Evolutionary conservation across 2,113 vertebrate genomes (phyloP).

Genomic region (Sapayoa aenigma): DNA sequence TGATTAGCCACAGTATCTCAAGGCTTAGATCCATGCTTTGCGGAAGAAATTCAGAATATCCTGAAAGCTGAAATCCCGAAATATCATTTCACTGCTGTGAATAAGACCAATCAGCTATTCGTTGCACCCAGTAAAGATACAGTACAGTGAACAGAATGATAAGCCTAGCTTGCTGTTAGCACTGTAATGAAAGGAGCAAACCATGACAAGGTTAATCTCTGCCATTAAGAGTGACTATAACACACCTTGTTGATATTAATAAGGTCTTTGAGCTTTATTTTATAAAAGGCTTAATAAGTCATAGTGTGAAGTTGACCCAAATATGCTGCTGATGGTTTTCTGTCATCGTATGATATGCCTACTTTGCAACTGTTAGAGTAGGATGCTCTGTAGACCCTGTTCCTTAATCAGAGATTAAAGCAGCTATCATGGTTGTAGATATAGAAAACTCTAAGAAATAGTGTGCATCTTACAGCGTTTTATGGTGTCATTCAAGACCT

Average conservation of each 20-base stretch:
- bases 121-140: slow-evolving; percentile 44
- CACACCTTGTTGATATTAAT: slow-evolving; percentile 68
- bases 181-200: slow-evolving; percentile 51
- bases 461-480: not conserved
- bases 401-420: slow-evolving; percentile 54
- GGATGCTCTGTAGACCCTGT: not conserved
- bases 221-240: slow-evolving; percentile 58
- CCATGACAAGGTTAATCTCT: slow-evolving; percentile 69
- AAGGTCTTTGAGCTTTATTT: slow-evolving; percentile 57
- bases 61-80: slow-evolving; percentile 60
- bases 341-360: slow-evolving; percentile 2
- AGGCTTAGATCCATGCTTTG: slow-evolving; percentile 53
- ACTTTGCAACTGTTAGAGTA: not conserved
- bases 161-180: slow-evolving; percentile 31
- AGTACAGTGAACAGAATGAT: slow-evolving; percentile 31
- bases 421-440: slow-evolving; percentile 11
- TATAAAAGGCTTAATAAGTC: slow-evolving; percentile 63
- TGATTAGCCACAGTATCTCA: slow-evolving; percentile 64
- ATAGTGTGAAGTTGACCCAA: slow-evolving; percentile 45
- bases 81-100: slow-evolving; percentile 59
- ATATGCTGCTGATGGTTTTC: slow-evolving; percentile 41
- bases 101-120: slow-evolving; percentile 61
- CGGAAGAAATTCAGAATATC: slow-evolving; percentile 53
- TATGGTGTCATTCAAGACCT: not conserved
- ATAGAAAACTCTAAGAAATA: not conserved